Percentiles rank a stretch among this genome's conserved stretches.
These are phyloP conservation scores for Limonius californicus DNA, from an alignment of 1,140 invertebrate species.

Conservation along the genomic window DNA sequence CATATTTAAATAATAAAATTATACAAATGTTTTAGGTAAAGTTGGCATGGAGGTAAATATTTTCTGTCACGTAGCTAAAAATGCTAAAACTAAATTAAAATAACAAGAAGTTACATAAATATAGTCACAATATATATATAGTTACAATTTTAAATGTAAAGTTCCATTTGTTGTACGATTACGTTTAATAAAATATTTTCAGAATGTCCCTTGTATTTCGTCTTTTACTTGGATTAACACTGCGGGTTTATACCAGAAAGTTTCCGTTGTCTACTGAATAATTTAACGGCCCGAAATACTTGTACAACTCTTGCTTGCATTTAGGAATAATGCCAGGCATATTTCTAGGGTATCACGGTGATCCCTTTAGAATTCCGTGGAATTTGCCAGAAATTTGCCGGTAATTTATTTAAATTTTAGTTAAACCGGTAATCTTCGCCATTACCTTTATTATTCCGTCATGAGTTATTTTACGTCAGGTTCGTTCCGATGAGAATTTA, in stretches of 20 bases:
- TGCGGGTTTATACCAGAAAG: neutral
- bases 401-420: neutral
- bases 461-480: too few species aligned
- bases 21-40: too few species aligned
- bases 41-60: too few species aligned
- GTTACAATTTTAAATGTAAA: too few species aligned
- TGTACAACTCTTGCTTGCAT: conserved; percentile 1
- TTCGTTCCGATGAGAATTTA: too few species aligned
- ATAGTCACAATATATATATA: too few species aligned
- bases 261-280: neutral
- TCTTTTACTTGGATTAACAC: neutral
- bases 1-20: too few species aligned
- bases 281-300: conserved; percentile 1
- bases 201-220: neutral
- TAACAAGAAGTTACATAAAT: too few species aligned
- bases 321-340: conserved; percentile 1
- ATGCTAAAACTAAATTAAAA: too few species aligned
- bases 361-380: neutral
- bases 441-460: neutral
- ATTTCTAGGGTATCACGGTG: neutral
- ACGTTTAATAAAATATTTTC: too few species aligned
- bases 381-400: neutral
- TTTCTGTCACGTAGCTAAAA: too few species aligned
- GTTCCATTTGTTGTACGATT: too few species aligned
- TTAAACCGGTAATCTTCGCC: neutral